phyloP scores from a whole-genome alignment of 2,888 invertebrate species.

The Pandemis corylana region DNA sequence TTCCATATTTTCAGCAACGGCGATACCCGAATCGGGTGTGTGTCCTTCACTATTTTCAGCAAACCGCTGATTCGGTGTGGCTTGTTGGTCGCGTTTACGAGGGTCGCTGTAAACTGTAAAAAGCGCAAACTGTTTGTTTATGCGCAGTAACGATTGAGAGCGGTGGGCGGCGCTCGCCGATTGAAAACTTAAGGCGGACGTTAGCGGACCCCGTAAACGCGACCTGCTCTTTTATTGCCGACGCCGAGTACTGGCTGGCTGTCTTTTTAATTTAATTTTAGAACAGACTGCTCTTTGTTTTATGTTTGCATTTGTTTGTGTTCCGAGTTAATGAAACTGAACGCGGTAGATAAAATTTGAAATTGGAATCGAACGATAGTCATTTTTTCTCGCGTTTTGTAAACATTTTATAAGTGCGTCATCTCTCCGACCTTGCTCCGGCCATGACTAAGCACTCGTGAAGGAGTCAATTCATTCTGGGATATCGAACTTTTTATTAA shows the following conservation, averaged over 20 bases:
- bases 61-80: slow-evolving; percentile 77
- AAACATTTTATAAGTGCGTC: slow-evolving; percentile 19
- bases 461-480: slow-evolving; percentile 1
- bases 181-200: slow-evolving; percentile 53
- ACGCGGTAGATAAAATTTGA: slow-evolving; percentile 38
- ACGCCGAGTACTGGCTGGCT: slow-evolving; percentile 42
- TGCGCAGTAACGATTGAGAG: slow-evolving; percentile 65
- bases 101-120: slow-evolving; percentile 80
- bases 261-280: slow-evolving; percentile 45
- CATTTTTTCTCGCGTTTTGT: slow-evolving; percentile 31
- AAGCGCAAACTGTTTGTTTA: slow-evolving; percentile 82
- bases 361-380: slow-evolving; percentile 35
- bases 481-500: slow-evolving; percentile 23
- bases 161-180: slow-evolving; percentile 58
- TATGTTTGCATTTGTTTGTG: slow-evolving; percentile 42
- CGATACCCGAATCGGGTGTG: slow-evolving; percentile 26
- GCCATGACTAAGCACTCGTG: slow-evolving; percentile 22
- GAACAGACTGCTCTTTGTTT: slow-evolving; percentile 41
- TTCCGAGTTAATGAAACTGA: slow-evolving; percentile 38
- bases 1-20: background rate
- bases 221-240: slow-evolving; percentile 70
- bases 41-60: slow-evolving; percentile 54
- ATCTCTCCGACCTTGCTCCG: slow-evolving; percentile 1
- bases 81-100: slow-evolving; percentile 79
- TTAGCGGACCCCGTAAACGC: slow-evolving; percentile 61